Base-by-base conservation (phyloP, 2,113 vertebrate species). In the Trogon surrucura region DNA sequence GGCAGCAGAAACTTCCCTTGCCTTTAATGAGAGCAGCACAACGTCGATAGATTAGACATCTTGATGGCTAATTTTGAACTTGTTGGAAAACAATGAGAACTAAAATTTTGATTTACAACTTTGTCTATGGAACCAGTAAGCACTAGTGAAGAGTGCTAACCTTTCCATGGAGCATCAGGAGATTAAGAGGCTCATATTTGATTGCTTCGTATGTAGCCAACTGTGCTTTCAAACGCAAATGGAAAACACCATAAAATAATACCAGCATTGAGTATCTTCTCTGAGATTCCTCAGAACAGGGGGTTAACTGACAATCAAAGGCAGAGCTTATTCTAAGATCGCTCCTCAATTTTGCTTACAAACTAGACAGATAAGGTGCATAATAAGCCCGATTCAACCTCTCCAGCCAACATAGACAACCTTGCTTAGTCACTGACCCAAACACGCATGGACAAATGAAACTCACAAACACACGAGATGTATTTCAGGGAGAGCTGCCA, bases 391-490 rank as follows among this genome's bases (percentile, higher is more conserved):
- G 57, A 8, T 22, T 75, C 34, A 80, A 5, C 3, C 10, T 47
- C 61, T 48, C 30, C 60, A 77, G 7, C 12, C 22, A 51, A 62
- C 66, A 26, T 3, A 77, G 62, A 56, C n/a, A 34, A 44, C 18
- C 19, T 56, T 70, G 36, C 30, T 85, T 32, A 41, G 34, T 22
- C 21, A 44, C 48, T 48, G 56, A 51, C 16, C 9, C n/a, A 45
- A 60, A 54, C 4, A 34, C 6, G 12, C 30, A 36, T 3, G 21
- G 34, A 54, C 6, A 78, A 60, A 70, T 12, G 11, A 54, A 10
- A 91, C 4, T n/a, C 4, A 26, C 11, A 56, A 1, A 11, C 30
- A 64, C 5, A 21, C 0, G 0, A 34, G 13, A 61, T 1, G 0
- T 5, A 38, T 64, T 91, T 53, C 56, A 69, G 27, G 38, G 22